phyloP scores from a whole-genome alignment of 2,797 vertebrate species.

The Vultur gryphus region DNA sequence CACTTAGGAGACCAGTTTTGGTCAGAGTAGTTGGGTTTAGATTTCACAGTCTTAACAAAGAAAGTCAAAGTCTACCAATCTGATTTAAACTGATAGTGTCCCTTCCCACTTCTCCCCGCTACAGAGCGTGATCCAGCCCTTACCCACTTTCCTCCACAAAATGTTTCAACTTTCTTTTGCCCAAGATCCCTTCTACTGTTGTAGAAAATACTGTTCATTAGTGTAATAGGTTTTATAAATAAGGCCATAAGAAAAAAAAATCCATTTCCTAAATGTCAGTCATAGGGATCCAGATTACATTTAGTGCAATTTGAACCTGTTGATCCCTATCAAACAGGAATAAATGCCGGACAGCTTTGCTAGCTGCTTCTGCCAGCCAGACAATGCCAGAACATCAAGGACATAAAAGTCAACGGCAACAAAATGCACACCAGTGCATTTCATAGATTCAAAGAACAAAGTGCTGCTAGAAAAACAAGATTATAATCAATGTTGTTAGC shows the following conservation, averaged over 20 bases:
- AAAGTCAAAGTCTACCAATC: not conserved
- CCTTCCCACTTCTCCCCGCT: not conserved
- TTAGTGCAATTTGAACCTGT: not conserved
- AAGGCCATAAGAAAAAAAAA: not conserved
- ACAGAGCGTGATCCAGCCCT: not conserved
- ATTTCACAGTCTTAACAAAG: not conserved
- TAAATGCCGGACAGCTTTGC: not conserved
- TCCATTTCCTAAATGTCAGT: not conserved
- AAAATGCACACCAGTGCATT: not conserved
- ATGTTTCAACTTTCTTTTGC: not conserved
- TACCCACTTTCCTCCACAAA: not conserved
- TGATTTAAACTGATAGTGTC: not conserved
- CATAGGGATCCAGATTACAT: not conserved
- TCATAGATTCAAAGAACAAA: not conserved
- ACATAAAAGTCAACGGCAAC: not conserved
- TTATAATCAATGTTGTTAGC: not conserved
- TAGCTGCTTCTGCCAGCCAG: not conserved
- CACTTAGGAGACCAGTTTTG: not conserved
- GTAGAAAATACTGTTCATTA: not conserved
- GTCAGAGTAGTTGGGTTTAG: not conserved
- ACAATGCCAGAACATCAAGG: not conserved
- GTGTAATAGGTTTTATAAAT: not conserved
- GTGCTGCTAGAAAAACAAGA: not conserved
- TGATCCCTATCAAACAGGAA: not conserved
- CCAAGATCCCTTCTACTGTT: not conserved